These are phyloP conservation scores for Tetramorium simillimum DNA, from an alignment of 1,140 invertebrate species.

Conservation along the genomic window DNA sequence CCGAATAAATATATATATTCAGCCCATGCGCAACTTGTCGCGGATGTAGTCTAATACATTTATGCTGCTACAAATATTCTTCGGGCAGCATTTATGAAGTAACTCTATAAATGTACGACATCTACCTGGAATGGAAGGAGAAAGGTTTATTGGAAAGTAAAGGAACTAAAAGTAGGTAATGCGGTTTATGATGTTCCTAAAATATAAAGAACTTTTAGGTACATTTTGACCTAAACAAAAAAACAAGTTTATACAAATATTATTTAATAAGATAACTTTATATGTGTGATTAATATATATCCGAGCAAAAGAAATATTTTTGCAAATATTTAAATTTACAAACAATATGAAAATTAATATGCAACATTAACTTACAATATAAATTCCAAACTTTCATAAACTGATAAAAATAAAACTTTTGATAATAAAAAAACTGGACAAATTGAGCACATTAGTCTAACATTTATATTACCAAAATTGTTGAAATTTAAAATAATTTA, in stretches of 20 bases:
- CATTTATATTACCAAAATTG: neutral
- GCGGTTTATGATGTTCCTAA: slow-evolving; percentile 11
- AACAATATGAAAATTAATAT: slow-evolving; percentile 1
- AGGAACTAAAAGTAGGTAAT: slow-evolving; percentile 14
- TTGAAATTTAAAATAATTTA: slow-evolving; percentile 3
- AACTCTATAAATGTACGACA: slow-evolving; percentile 58
- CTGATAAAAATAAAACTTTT: neutral
- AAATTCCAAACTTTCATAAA: slow-evolving; percentile 4
- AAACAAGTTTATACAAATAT: neutral
- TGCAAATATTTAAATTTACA: neutral
- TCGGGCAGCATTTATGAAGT: slow-evolving; percentile 33
- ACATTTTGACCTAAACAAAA: neutral
- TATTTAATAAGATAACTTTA: slow-evolving; percentile 13
- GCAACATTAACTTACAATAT: neutral
- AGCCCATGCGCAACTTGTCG: slow-evolving; percentile 48
- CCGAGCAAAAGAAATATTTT: neutral
- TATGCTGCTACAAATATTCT: slow-evolving; percentile 58
- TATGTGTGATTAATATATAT: neutral
- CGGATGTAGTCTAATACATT: slow-evolving; percentile 55
- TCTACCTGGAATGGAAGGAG: slow-evolving; percentile 37
- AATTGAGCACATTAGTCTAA: slow-evolving; percentile 10
- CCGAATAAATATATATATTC: slow-evolving; percentile 61
- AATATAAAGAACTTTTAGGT: slow-evolving; percentile 55
- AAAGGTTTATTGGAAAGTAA: slow-evolving; percentile 50
- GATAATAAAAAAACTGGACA: neutral